phyloP scores from a whole-genome alignment of 2,888 invertebrate species.

The Volucella inanis region DNA sequence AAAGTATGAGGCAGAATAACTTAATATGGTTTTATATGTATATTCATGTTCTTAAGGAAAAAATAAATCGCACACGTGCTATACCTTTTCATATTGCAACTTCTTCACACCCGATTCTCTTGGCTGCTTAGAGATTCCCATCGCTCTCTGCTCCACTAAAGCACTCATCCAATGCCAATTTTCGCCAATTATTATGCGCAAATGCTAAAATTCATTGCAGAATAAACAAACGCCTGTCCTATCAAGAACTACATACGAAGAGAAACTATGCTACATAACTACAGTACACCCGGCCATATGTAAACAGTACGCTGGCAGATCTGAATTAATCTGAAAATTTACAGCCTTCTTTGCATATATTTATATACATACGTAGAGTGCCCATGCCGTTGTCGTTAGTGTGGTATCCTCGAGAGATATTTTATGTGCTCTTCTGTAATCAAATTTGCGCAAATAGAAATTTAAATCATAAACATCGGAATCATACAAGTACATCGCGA shows the following conservation, averaged over 20 bases:
- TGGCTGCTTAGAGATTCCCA: too few species aligned
- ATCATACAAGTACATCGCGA: too few species aligned
- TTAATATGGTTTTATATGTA: too few species aligned
- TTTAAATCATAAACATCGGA: slow-evolving; percentile 4
- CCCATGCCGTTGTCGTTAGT: too few species aligned
- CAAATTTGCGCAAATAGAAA: slow-evolving; percentile 24
- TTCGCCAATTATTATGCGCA: slow-evolving; percentile 15
- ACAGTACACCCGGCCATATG: too few species aligned
- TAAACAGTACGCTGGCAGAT: slow-evolving; percentile 6
- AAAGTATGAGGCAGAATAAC: too few species aligned
- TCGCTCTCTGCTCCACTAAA: neutral
- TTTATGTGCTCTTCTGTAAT: neutral
- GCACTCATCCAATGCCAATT: slow-evolving; percentile 1
- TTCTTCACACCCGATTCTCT: too few species aligned
- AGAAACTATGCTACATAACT: too few species aligned
- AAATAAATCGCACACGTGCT: too few species aligned
- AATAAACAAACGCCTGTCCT: slow-evolving; percentile 12
- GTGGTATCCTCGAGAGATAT: neutral
- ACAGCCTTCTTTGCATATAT: neutral
- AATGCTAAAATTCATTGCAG: slow-evolving; percentile 18
- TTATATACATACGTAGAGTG: neutral
- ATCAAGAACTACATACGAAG: neutral
- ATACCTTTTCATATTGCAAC: too few species aligned
- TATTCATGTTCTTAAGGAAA: too few species aligned
- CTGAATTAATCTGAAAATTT: slow-evolving; percentile 32